Evolutionary conservation across 2,888 invertebrate genomes (phyloP), one percentile per base, ranked within the genome.

Genomic region (Gonocerus acuteangulatus): DNA sequence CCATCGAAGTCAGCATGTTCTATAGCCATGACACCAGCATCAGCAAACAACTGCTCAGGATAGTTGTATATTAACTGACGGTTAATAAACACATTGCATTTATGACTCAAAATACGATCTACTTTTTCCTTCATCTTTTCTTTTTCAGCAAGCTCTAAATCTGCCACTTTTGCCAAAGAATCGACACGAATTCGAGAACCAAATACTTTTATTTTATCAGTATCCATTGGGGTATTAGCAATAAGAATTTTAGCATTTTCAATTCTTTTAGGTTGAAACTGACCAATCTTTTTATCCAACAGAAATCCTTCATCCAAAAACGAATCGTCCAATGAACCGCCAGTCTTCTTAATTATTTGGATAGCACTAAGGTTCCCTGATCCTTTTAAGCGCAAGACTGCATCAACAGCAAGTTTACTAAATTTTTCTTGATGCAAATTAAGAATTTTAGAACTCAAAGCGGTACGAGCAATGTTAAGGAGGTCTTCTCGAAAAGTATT

Each of bases 1-100:
- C 99, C 99, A 74, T 99, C 97, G 73, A 99, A 99, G 75, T 99
- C 99, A 2, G 99, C 99, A 74, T 99, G 99, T 73, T 99, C 99
- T 69, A 99, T 99, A 1, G 99, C 96, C 97, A 99, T 99, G 7
- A 97, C 84, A 49, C 92, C 90, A 47, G 94, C 92, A 78, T 99
- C 99, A 39, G 97, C 95, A 75, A 99, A 99, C 69, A 99, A 77
- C 76, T 99, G 99, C 75, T 99, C 99, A 0, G 99, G 99, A 75
- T 99, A 99, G 77, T 99, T 99, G 80, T 99, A 99, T 75, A 99
- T 99, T 68, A 99, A 79, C 76, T 99, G 99, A 67, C 92, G 85
- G 77, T 99, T 99, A 72, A 99, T 95, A 74, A 99, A 99, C 0
- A 99, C 97, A 77, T 91, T 99, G 77, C 90, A 89, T 68, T 92